Percentiles rank a stretch among this genome's conserved stretches.
Evolutionary conservation across 2,797 vertebrate species (phyloP).

Genomic region (Phataginus tetradactyla): DNA sequence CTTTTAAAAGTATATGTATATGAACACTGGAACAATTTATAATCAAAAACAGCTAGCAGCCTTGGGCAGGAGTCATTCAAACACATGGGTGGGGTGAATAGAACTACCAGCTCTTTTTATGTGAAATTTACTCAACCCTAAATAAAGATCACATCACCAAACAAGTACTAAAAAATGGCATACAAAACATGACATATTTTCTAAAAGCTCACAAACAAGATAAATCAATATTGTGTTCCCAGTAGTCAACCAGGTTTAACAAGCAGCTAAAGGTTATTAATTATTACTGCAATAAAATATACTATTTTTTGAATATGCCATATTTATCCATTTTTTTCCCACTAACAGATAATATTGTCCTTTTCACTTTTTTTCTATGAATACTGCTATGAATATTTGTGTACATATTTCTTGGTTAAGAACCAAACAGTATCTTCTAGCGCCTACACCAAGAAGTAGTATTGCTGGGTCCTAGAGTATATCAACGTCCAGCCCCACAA

Average conservation of each 20-base stretch:
- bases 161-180: background rate
- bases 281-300: background rate
- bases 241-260: background rate
- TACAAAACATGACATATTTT: background rate
- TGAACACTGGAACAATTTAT: background rate
- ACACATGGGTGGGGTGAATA: background rate
- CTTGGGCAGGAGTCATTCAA: background rate
- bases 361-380: background rate
- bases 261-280: background rate
- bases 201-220: background rate
- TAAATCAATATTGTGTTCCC: background rate
- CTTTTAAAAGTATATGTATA: background rate
- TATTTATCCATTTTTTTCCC: background rate
- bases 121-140: background rate
- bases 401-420: background rate
- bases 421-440: background rate
- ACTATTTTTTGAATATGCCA: background rate
- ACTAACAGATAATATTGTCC: background rate
- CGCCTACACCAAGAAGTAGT: background rate
- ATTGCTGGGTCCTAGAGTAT: background rate
- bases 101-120: background rate
- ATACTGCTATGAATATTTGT: background rate
- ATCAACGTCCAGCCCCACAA: background rate
- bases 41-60: background rate
- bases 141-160: background rate